phyloP scores from a whole-genome alignment of 2,797 vertebrate genomes.

The Poeciliopsis infans region DNA sequence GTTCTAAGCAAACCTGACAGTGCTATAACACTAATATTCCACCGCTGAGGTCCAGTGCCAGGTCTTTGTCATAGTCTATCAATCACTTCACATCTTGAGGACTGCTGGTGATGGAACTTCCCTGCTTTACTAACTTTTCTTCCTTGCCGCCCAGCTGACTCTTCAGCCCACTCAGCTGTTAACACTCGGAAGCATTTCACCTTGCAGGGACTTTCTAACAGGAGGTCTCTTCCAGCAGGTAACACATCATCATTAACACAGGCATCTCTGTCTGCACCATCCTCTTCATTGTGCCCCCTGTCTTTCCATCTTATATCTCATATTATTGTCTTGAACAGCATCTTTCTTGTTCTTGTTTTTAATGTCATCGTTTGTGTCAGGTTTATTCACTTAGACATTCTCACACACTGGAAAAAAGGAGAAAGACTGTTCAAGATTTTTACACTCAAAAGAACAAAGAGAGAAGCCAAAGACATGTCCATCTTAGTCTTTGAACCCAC shows the following conservation, averaged over 20 bases:
- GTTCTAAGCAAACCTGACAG: background rate
- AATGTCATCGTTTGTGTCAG: background rate
- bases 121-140: slow-evolving; percentile 69
- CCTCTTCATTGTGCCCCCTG: background rate
- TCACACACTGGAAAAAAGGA: too few species aligned
- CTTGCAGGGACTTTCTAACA: slow-evolving; percentile 94
- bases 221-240: slow-evolving; percentile 93
- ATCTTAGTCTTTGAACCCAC: too few species aligned
- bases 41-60: background rate
- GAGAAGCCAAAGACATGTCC: too few species aligned
- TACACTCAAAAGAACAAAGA: too few species aligned
- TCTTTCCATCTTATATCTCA: background rate
- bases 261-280: background rate
- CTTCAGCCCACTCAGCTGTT: slow-evolving; percentile 84
- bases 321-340: slow-evolving; percentile 10
- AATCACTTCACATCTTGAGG: background rate
- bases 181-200: slow-evolving; percentile 94
- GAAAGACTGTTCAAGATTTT: too few species aligned
- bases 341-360: background rate
- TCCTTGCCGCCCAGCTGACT: slow-evolving; percentile 84
- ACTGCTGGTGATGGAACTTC: background rate
- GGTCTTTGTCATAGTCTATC: background rate
- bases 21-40: background rate
- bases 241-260: slow-evolving; percentile 54
- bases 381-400: too few species aligned